These are phyloP conservation scores for Drosophila pseudoobscura DNA, from an alignment of 1,140 invertebrate genomes.

Conservation along the genomic window DNA sequence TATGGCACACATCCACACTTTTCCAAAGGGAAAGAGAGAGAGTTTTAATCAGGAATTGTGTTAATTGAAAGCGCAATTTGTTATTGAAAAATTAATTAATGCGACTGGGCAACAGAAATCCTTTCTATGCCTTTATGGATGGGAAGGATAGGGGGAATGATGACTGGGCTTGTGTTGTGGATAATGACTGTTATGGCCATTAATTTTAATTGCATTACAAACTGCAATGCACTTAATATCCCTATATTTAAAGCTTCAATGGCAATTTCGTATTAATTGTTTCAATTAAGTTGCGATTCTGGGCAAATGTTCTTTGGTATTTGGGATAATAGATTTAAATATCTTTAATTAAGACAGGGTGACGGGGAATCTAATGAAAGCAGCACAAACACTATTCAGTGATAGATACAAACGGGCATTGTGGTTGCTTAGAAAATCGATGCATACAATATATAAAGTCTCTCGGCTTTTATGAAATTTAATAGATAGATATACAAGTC, in stretches of 20 bases:
- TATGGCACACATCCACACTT: background rate
- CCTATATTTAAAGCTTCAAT: constrained; percentile 36
- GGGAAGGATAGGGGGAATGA: background rate
- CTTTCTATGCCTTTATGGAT: constrained; percentile 3
- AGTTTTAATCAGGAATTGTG: constrained; percentile 46
- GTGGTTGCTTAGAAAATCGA: too few relatives aligned
- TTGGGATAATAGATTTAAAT: constrained; percentile 7
- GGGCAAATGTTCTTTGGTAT: constrained; percentile 12
- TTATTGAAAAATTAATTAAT: constrained; percentile 52
- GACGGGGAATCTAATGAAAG: too few relatives aligned
- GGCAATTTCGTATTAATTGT: constrained; percentile 48
- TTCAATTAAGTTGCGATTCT: constrained; percentile 22
- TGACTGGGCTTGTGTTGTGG: constrained; percentile 5
- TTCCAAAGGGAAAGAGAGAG: background rate
- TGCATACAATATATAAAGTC: too few relatives aligned
- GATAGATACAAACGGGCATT: too few relatives aligned
- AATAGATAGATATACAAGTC: background rate
- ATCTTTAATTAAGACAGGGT: background rate
- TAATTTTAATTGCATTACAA: constrained; percentile 52
- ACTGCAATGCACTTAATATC: constrained; percentile 38
- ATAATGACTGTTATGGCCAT: constrained; percentile 17
- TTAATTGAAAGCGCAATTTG: constrained; percentile 55
- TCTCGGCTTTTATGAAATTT: background rate
- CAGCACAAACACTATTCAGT: too few relatives aligned
- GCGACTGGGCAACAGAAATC: constrained; percentile 4